Evolutionary conservation across 2,113 vertebrate species (phyloP), one percentile per base, ranked within the genome.

Genomic region (Podiceps cristatus): DNA sequence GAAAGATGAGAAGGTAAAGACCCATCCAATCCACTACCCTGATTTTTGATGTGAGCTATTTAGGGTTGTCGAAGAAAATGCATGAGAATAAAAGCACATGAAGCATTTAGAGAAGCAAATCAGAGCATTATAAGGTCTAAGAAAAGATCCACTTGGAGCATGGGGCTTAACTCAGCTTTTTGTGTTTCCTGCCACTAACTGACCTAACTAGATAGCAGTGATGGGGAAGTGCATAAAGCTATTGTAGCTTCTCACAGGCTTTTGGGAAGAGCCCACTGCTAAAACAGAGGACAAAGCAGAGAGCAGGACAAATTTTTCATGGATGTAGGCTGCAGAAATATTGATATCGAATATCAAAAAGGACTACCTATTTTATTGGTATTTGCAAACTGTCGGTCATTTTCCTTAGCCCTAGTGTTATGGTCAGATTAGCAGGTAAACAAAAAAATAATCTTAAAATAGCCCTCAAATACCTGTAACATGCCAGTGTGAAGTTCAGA

Each of bases 1-100:
- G 13, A 5, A 7, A 10, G 10, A 11, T 2, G 16, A 12, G 6
- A 12, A 9, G 6, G 18, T 18, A 27, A 18, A 37, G 25, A 7
- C 18, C 9, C 10, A 55, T 33, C 16, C 29, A 76, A 4, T 55
- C 62, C 27, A 76, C 3, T 42, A 12, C 10, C 5, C 9, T 58
- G 15, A 25, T 42, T 73, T 82, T 69, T 74, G 10, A 29, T 50
- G 7, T n/a, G 22, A 71, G 2, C 3, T 69, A 5, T 68, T 86
- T 59, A 82, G 13, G 11, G 19, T 47, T 64, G 7, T 22, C 72
- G 25, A 52, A 67, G 25, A 90, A 95, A 92, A 76, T 4, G 18
- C 4, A 23, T 44, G 18, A 86, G 11, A 23, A n/a, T 22, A 56
- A 44, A 35, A n/a, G 0, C 22, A 13, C 7, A 9, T 42, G n/a